phyloP scores from a whole-genome alignment of 2,113 vertebrate genomes.

The Acinonyx jubatus region DNA sequence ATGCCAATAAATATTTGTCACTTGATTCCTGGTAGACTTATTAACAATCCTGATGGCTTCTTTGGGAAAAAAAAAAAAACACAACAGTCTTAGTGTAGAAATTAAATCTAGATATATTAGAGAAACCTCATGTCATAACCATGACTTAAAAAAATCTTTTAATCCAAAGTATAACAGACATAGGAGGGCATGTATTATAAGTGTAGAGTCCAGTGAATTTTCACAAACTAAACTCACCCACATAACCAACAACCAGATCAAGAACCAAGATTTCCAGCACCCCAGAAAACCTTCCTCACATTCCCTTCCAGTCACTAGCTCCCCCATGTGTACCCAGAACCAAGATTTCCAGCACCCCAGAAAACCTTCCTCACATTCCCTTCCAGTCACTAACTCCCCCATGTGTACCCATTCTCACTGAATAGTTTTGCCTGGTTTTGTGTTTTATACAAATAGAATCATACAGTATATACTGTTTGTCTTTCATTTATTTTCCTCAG shows the following conservation, averaged over 20 bases:
- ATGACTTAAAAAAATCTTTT: not conserved
- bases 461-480: not conserved
- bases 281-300: not conserved
- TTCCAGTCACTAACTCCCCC: not conserved
- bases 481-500: not conserved
- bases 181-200: not conserved
- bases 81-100: not conserved
- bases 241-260: not conserved
- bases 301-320: not conserved
- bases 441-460: not conserved
- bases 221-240: not conserved
- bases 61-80: not conserved
- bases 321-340: not conserved
- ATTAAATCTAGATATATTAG: not conserved
- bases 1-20: not conserved
- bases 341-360: not conserved
- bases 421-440: not conserved
- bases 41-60: not conserved
- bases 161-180: not conserved
- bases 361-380: not conserved
- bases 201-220: not conserved
- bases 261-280: not conserved
- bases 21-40: not conserved
- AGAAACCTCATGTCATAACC: not conserved
- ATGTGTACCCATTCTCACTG: not conserved